These are phyloP conservation scores for Mormyrus lacerda DNA, from an alignment of 2,113 vertebrate species.

Conservation along the genomic window DNA sequence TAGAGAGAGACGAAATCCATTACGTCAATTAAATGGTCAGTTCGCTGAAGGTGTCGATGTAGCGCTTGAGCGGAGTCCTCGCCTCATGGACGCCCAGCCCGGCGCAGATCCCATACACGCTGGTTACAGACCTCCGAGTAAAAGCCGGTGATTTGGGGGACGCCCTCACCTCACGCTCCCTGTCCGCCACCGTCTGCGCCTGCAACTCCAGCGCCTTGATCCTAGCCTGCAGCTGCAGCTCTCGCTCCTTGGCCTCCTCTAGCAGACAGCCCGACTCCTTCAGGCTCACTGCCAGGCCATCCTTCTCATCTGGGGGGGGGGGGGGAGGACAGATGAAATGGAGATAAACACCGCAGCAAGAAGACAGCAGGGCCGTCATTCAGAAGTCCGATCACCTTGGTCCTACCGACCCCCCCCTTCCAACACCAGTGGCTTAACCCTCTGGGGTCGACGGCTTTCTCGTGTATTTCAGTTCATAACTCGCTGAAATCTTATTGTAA, in stretches of 20 bases:
- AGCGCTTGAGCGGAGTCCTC: neutral
- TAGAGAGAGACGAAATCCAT: neutral
- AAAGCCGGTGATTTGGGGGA: neutral
- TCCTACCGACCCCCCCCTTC: neutral
- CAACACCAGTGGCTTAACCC: neutral
- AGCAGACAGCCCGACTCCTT: slow-evolving; percentile 73
- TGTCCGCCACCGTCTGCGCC: slow-evolving; percentile 66
- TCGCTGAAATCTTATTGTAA: too few species aligned
- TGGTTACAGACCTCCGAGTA: neutral
- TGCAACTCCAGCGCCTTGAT: slow-evolving; percentile 73
- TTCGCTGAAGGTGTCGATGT: neutral
- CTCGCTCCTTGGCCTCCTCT: slow-evolving; percentile 72
- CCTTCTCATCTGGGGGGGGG: slow-evolving; percentile 74
- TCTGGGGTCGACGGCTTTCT: too few species aligned
- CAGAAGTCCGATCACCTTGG: neutral
- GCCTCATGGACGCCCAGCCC: neutral
- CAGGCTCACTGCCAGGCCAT: slow-evolving; percentile 75
- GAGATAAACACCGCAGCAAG: neutral
- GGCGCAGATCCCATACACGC: neutral
- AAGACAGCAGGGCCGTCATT: neutral
- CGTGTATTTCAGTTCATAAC: too few species aligned
- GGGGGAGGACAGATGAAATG: slow-evolving; percentile 9
- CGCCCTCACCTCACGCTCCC: slow-evolving; percentile 71
- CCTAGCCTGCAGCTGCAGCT: slow-evolving; percentile 74
- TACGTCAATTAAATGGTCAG: neutral